Evolutionary conservation across 1,140 invertebrate genomes (phyloP), one percentile per base, ranked within the genome.

Genomic region (Macrosteles quadrilineatus): DNA sequence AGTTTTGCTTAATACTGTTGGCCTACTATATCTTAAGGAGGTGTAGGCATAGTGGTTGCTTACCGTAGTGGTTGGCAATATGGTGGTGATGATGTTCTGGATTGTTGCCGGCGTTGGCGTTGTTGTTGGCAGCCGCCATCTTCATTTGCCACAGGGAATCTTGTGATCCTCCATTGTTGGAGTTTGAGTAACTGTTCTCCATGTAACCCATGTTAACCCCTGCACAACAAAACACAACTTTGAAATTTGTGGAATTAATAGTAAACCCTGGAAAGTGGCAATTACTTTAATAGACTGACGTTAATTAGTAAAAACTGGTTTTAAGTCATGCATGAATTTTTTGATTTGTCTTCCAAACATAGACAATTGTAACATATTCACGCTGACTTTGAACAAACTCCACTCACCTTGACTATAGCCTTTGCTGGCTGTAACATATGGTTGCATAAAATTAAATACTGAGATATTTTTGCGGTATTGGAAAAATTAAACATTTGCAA

Each of bases 91-190:
- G 86, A 36, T 78, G 73, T 19, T 75, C 81, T 63, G 86, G 81
- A 32, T 83, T 84, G 30, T 76, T 79, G 17, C 87, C 67, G 0
- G 72, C 1, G 55, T 73, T 74, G 59, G 69, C 75, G 75, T 76
- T 78, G 76, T 76, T 78, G 55, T 73, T 87, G 0, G 88, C 88
- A 2, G 88, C 90, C 0, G 89, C 90, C 84, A 91, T 91, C 82
- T 95, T 95, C 85, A 95, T 91, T 82, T 96, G 93, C 93, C 94
- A 96, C 73, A 96, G 83, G n/a, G 93, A 96, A 79, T 96, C 94
- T 79, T 96, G 94, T 0, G 93, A 95, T 63, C 94, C 93, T 25
- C 93, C 93, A 81, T 96, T 94, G 81, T 95, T 94, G 64, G 92
- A 94, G 79, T 95, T 95, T 47, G 92, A 93, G 81, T 95, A 95